phyloP scores from a whole-genome alignment of 2,113 vertebrate species.

The Neodon shergylaensis region DNA sequence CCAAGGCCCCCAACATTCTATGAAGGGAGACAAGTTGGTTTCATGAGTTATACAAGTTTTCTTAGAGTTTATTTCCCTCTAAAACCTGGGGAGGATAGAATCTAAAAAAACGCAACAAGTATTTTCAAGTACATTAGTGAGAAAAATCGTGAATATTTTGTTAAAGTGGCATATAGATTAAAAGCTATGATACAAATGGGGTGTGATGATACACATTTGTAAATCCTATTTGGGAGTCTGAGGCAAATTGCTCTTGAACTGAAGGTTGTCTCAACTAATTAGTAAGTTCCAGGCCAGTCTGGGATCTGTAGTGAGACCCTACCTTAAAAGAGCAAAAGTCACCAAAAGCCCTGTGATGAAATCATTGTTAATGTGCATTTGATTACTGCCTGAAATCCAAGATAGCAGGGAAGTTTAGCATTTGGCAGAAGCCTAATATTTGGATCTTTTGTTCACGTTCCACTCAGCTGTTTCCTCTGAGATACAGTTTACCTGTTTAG shows the following conservation, averaged over 20 bases:
- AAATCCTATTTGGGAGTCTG: neutral
- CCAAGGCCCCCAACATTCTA: neutral
- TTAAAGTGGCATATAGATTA: neutral
- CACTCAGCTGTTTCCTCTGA: neutral
- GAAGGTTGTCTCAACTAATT: neutral
- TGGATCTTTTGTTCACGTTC: slow-evolving; percentile 16
- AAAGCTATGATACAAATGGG: neutral
- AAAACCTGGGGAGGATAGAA: neutral
- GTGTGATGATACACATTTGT: neutral
- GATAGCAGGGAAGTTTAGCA: neutral
- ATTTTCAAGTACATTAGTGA: slow-evolving; percentile 7
- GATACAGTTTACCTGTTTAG: neutral
- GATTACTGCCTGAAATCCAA: neutral
- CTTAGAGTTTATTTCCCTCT: neutral
- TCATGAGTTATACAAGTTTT: neutral
- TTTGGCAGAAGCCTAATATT: slow-evolving; percentile 16
- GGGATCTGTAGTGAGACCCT: neutral
- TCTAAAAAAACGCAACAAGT: neutral
- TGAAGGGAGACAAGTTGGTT: neutral
- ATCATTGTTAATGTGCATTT: neutral
- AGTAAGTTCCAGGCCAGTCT: neutral
- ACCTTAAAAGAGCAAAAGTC: neutral
- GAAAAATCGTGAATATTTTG: slow-evolving; percentile 45
- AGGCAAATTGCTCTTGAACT: neutral
- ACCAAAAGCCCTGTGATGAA: neutral